Evolutionary conservation across 2,113 vertebrate genomes (phyloP), one percentile per base, ranked within the genome.

Genomic region (Notarius lentiginosus): DNA sequence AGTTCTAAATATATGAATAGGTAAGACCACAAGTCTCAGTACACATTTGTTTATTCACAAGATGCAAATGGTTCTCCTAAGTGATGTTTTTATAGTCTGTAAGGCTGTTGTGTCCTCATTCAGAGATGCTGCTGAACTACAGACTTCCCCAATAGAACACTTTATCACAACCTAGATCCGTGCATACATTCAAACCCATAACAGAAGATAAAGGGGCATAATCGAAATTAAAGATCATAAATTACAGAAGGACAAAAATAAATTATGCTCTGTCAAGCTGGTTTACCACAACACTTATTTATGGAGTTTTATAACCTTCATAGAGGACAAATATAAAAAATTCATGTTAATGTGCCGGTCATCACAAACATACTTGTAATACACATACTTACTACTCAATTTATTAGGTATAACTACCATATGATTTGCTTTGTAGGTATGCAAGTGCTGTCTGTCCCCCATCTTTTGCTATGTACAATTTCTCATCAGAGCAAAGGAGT

Each of bases 61-160:
- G 8, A 22, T 73, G 18, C 9, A 73, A 22, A 47, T 73, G 41
- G 18, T 49, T 73, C 7, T 49, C 70, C 41, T 73, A 17, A 47
- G 70, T 51, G 47, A n/a, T 53, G 49, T 22, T 72, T 49, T 49
- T 49, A 73, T 73, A 8, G n/a, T 53, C 47, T 76, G 49, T 76
- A n/a, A 53, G 70, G 70, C 34, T 22, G 34, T 24, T 56, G n/a
- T 58, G n/a, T 41, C 53, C 66, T 84, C n/a, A 14, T 72, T 56
- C 20, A 73, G 53, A 58, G 30, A 84, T 79, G 55, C 8, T 58
- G 66, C 27, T 72, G 20, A 84, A 84, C 24, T 81, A 34, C 30
- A 81, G 63, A 81, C 34, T 12, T 34, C 30, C 30, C 30, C 30
- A 81, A 4, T 22, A 73, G 70, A 73, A 18, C 27, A 61, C 18